Base-by-base conservation (phyloP, 2,113 vertebrate species). In the Sceloporus undulatus region DNA sequence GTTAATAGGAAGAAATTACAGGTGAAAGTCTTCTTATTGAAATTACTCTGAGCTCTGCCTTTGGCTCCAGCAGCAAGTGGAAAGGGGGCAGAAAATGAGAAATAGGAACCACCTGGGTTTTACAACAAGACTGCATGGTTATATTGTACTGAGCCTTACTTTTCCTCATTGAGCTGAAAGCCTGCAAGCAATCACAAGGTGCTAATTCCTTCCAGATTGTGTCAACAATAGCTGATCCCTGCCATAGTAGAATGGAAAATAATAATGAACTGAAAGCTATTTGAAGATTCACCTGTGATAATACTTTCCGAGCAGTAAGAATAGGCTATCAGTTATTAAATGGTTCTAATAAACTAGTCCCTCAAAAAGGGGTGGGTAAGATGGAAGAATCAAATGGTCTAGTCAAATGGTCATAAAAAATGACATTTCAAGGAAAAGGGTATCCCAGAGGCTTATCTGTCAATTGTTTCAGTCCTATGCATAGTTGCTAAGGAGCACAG, bases 71-170 rank as follows among this genome's bases (percentile, higher is more conserved):
- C 9, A 23, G 85, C 77, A 86, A 85, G 1, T 40, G 3, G 8
- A 0, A 3, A 54, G 0, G 9, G 0, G 9, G 6, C 42, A 10
- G 34, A 9, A 27, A 38, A 9, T 18, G 18, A 73, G 18, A 84
- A 88, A 88, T 71, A 48, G 80, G 83, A 78, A 84, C 48, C 81
- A 77, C 42, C 74, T 78, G 80, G 65, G 81, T n/a, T 78, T 78
- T 83, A 70, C 9, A 70, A 74, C 81, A 84, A 29, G 78, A 78
- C 68, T 84, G 87, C 29, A 54, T 56, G n/a, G 79, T 13, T 59
- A 19, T 59, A 82, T 18, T 82, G 27, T 27, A 62, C 25, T 70
- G 34, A 83, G 62, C 62, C 62, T 77, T 78, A 71, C 85, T 82
- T 86, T 85, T 89, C 34, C 84, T 74, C 48, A 84, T 59, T 87